Evolutionary conservation across 2,888 invertebrate species (phyloP).

Genomic region (Apodemia hepburni): DNA sequence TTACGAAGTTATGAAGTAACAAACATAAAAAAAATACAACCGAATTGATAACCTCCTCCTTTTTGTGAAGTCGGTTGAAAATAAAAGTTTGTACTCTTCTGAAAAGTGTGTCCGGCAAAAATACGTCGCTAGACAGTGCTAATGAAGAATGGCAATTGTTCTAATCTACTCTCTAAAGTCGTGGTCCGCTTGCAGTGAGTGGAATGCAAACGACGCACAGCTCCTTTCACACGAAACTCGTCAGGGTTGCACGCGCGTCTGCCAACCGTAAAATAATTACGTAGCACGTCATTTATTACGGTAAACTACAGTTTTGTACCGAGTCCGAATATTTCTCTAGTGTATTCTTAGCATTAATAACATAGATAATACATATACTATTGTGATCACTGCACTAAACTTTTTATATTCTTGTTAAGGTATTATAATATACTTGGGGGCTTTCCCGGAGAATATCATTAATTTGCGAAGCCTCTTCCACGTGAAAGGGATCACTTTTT

Average conservation of each 20-base stretch:
- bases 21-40: too few species aligned
- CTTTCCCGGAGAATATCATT: too few species aligned
- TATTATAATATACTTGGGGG: too few species aligned
- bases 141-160: constrained; percentile 65
- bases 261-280: constrained; percentile 26
- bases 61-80: too few species aligned
- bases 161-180: constrained; percentile 57
- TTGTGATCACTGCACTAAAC: too few species aligned
- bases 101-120: constrained; percentile 32
- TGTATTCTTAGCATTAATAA: neutral
- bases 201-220: constrained; percentile 57
- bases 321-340: constrained; percentile 4
- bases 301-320: constrained; percentile 8
- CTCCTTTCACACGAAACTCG: constrained; percentile 36
- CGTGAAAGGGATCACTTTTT: too few species aligned
- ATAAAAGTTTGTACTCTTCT: neutral
- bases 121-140: constrained; percentile 53
- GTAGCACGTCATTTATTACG: constrained; percentile 9
- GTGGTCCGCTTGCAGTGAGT: constrained; percentile 46
- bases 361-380: too few species aligned
- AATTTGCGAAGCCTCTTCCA: too few species aligned
- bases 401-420: too few species aligned
- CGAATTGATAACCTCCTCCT: too few species aligned
- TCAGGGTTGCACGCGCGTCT: constrained; percentile 33
- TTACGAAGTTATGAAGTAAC: too few species aligned